Percentiles rank a stretch among this genome's conserved stretches.
These are phyloP conservation scores for Silvanus unidentatus DNA, from an alignment of 2,888 invertebrate species.

Conservation along the genomic window DNA sequence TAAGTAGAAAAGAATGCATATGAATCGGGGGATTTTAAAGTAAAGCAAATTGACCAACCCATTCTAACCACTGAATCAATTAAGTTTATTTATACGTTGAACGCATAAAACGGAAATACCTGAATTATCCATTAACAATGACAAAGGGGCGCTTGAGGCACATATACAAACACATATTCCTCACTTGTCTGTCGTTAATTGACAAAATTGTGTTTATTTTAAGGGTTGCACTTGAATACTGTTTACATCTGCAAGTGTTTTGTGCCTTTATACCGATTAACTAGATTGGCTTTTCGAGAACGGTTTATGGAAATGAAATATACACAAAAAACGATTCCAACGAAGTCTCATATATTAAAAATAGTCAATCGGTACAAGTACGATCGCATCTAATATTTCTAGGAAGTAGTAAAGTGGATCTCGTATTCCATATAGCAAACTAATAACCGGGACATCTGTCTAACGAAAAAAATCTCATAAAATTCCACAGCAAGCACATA, in stretches of 20 bases:
- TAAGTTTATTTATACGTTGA: too few relatives aligned
- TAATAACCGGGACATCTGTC: constrained; percentile 41
- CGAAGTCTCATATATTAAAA: too few relatives aligned
- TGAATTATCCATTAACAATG: neutral
- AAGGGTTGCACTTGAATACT: constrained; percentile 44
- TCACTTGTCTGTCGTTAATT: constrained; percentile 37
- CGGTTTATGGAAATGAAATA: too few relatives aligned
- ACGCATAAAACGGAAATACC: too few relatives aligned
- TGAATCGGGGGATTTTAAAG: too few relatives aligned
- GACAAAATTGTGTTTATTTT: constrained; percentile 44
- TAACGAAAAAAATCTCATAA: constrained; percentile 40
- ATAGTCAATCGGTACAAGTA: too few relatives aligned
- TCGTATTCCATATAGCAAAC: constrained; percentile 39
- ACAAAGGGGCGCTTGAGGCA: constrained; percentile 1
- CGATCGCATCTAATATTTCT: neutral
- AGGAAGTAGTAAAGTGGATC: constrained; percentile 30
- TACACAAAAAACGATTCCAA: too few relatives aligned
- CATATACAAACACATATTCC: neutral
- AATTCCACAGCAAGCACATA: constrained; percentile 27
- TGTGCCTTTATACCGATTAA: constrained; percentile 30
- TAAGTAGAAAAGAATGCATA: too few relatives aligned
- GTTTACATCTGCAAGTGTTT: constrained; percentile 42
- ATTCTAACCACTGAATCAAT: too few relatives aligned
- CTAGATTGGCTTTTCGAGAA: neutral
- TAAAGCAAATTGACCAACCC: too few relatives aligned